These are phyloP conservation scores for Microplitis deprimator DNA, from an alignment of 2,888 invertebrate species.

Conservation along the genomic window DNA sequence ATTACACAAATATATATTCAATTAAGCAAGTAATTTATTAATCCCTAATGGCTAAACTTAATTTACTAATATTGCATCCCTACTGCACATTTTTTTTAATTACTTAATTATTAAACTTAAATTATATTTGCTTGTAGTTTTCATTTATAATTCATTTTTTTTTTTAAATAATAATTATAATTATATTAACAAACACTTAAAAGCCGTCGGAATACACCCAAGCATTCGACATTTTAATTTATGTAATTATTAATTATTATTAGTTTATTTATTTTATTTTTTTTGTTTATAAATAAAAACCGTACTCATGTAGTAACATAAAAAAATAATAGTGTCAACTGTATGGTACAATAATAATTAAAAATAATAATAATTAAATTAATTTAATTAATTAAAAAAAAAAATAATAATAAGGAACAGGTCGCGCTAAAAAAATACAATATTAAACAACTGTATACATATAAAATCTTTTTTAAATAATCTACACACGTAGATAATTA, in stretches of 20 bases:
- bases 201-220: background rate
- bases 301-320: conserved; percentile 45
- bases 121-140: no score
- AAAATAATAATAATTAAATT: conserved; percentile 30
- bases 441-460: conserved; percentile 64
- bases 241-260: conserved; percentile 3
- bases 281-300: conserved; percentile 32
- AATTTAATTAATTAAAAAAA: background rate
- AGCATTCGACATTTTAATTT: background rate
- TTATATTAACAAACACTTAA: conserved; percentile 1
- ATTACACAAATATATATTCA: conserved; percentile 56
- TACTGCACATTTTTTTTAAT: conserved; percentile 47
- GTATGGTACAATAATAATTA: conserved; percentile 37
- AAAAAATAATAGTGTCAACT: conserved; percentile 37
- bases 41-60: conserved; percentile 57
- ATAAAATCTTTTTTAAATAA: conserved; percentile 63
- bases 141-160: no score
- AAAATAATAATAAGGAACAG: conserved; percentile 52
- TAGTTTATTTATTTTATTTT: background rate
- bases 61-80: conserved; percentile 65
- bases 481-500: conserved; percentile 58
- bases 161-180: conserved; percentile 13
- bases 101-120: conserved; percentile 16
- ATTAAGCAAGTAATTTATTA: conserved; percentile 61
- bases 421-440: conserved; percentile 66